Conservation (phyloP, 2,797 vertebrate species). For the Acipenser transmontanus region DNA sequence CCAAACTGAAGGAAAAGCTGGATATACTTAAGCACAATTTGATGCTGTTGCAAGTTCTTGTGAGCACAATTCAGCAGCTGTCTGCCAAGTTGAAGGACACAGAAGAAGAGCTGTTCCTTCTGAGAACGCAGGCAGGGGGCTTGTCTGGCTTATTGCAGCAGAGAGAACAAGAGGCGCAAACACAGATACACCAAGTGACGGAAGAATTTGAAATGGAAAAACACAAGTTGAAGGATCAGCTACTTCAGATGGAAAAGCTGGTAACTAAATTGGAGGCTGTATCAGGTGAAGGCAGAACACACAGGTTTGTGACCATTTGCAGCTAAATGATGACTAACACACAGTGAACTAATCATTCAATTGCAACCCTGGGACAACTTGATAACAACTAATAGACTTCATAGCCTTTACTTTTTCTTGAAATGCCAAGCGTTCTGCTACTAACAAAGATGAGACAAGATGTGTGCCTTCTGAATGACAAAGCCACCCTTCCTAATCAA, state of each 20-base stretch:
- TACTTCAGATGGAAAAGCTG: slow-evolving; percentile 58
- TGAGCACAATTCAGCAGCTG: slow-evolving; percentile 26
- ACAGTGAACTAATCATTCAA: slow-evolving; percentile 9
- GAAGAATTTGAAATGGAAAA: slow-evolving; percentile 47
- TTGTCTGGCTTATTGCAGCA: slow-evolving; percentile 31
- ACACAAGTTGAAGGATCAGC: slow-evolving; percentile 45
- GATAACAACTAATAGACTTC: neutral
- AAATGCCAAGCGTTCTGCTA: slow-evolving; percentile 19
- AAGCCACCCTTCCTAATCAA: slow-evolving; percentile 11
- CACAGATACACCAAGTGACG: slow-evolving; percentile 25
- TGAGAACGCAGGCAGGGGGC: slow-evolving; percentile 21
- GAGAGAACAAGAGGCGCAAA: slow-evolving; percentile 37
- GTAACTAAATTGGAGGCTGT: slow-evolving; percentile 54
- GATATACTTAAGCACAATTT: slow-evolving; percentile 15
- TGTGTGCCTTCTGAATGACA: slow-evolving; percentile 6
- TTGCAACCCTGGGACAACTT: neutral
- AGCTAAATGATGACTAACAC: slow-evolving; percentile 21
- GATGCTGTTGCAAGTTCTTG: slow-evolving; percentile 13
- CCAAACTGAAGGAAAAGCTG: slow-evolving; percentile 19
- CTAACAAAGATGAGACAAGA: slow-evolving; percentile 27
- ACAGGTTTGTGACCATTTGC: slow-evolving; percentile 58
- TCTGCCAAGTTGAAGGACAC: slow-evolving; percentile 12
- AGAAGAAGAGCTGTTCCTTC: slow-evolving; percentile 24
- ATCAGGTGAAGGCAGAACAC: slow-evolving; percentile 39
- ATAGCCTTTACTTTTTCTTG: slow-evolving; percentile 12